Evolutionary conservation across 2,888 invertebrate species (phyloP).

Genomic region (Thereva unica): DNA sequence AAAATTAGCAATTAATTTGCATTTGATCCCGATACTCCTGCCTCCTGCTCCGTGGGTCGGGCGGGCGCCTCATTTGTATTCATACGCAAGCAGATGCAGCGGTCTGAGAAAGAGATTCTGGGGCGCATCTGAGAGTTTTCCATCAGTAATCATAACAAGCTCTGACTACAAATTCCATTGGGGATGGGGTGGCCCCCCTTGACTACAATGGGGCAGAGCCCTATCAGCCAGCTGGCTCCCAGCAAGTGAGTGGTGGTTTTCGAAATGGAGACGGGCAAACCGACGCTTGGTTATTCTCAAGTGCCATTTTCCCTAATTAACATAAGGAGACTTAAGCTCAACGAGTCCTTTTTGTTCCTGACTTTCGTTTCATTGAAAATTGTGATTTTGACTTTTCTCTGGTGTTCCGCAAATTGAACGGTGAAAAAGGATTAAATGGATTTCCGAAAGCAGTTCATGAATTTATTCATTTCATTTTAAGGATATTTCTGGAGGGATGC

Average conservation of each 20-base stretch:
- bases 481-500: neutral
- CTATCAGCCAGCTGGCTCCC: neutral
- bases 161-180: neutral
- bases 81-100: conserved; percentile 5
- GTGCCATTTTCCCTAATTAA: conserved; percentile 25
- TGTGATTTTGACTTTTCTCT: conserved; percentile 11
- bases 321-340: conserved; percentile 11
- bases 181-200: conserved; percentile 16
- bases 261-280: neutral
- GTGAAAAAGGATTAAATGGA: conserved; percentile 18
- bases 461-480: conserved; percentile 25
- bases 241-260: conserved; percentile 19
- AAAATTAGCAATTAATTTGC: conserved; percentile 27
- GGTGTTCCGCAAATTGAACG: conserved; percentile 16
- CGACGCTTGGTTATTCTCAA: neutral
- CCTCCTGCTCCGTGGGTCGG: neutral
- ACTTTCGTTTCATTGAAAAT: conserved; percentile 8
- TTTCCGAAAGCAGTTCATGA: conserved; percentile 20
- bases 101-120: neutral
- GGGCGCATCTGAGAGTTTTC: conserved; percentile 19
- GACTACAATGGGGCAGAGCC: neutral
- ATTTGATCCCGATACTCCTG: conserved; percentile 16
- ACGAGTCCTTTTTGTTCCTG: conserved; percentile 7
- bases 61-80: conserved; percentile 13
- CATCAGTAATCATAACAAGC: conserved; percentile 33